Evolutionary conservation across 2,113 vertebrate genomes (phyloP).

Genomic region (Alces alces): DNA sequence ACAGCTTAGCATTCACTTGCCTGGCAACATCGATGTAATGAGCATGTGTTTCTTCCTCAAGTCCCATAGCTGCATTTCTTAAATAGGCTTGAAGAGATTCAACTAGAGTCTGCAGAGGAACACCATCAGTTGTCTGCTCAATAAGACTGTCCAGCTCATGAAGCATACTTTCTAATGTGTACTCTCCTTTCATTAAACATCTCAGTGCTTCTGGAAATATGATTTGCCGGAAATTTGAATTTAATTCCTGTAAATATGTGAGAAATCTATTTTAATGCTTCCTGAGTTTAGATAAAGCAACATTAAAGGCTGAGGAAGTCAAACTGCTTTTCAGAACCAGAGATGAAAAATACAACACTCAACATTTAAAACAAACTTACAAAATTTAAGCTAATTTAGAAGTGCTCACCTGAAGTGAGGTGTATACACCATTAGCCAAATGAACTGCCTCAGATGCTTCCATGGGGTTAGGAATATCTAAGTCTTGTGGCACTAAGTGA

Average conservation of each 20-base stretch:
- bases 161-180: conserved; percentile 94
- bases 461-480: conserved; percentile 91
- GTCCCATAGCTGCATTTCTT: conserved; percentile 86
- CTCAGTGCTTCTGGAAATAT: conserved; percentile 98
- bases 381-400: not conserved
- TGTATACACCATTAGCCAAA: conserved; percentile 94
- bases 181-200: conserved; percentile 95
- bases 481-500: conserved; percentile 90
- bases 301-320: not conserved
- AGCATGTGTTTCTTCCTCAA: conserved; percentile 89
- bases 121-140: conserved; percentile 93
- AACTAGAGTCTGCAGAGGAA: conserved; percentile 88
- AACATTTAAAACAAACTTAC: not conserved
- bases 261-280: conserved; percentile 29
- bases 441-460: conserved; percentile 92
- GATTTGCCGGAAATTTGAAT: conserved; percentile 98
- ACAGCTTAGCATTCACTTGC: conserved; percentile 68
- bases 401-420: conserved; percentile 90
- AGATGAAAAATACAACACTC: not conserved
- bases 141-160: conserved; percentile 92
- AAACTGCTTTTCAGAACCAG: not conserved
- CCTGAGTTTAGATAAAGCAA: conserved; percentile 13
- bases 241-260: conserved; percentile 87
- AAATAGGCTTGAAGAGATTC: conserved; percentile 91
- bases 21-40: conserved; percentile 95